Conservation (phyloP, 2,888 invertebrate genomes). For the Agrochola macilenta region DNA sequence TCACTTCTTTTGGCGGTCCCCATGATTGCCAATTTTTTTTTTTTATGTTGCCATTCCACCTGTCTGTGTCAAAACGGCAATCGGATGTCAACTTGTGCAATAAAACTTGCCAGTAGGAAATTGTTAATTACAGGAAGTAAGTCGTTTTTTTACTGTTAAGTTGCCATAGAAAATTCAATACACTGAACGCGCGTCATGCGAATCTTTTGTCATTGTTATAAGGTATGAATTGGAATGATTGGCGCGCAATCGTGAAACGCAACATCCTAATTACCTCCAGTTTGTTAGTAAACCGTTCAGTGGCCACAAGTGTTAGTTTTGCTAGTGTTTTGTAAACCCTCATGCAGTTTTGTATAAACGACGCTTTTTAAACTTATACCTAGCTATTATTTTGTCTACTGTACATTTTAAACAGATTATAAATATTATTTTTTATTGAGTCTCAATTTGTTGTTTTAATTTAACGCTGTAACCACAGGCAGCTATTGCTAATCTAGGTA, state of each 20-base stretch:
- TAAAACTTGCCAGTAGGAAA: conserved; percentile 3
- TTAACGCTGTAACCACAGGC: not conserved
- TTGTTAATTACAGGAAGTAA: not conserved
- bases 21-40: no score
- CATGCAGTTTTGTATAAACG: conserved; percentile 66
- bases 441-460: conserved; percentile 66
- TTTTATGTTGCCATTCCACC: not conserved
- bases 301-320: conserved; percentile 57
- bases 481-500: not conserved
- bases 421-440: conserved; percentile 76
- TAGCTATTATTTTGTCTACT: conserved; percentile 72
- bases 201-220: not conserved
- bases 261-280: not conserved
- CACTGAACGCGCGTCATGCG: not conserved
- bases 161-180: not conserved
- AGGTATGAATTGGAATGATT: not conserved
- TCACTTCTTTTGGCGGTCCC: no score
- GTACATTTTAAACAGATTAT: conserved; percentile 75
- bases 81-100: not conserved
- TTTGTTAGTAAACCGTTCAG: conserved; percentile 26
- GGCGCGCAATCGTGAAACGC: not conserved
- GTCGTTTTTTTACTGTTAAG: not conserved
- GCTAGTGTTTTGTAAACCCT: conserved; percentile 64
- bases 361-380: conserved; percentile 60
- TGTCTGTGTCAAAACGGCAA: not conserved